Percentiles rank a stretch among this genome's conserved stretches.
Conservation (phyloP, 2,888 invertebrate species). For the Ephialtes manifestator region DNA sequence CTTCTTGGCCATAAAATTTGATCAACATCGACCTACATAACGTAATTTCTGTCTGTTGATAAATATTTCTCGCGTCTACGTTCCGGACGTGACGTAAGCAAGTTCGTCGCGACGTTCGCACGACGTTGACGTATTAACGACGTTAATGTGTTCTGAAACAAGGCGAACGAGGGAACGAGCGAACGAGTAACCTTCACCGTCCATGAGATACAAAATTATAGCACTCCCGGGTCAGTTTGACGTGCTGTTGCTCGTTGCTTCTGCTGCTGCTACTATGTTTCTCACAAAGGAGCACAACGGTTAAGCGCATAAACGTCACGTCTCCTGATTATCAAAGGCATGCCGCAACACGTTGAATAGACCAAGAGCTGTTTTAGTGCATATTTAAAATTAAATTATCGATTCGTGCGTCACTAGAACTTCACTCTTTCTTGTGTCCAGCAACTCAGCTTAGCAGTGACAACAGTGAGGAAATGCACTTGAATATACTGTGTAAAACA, state of each 20-base stretch:
- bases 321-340: slow-evolving; percentile 41
- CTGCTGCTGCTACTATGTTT: slow-evolving; percentile 1
- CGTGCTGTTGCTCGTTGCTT: slow-evolving; percentile 3
- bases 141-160: slow-evolving; percentile 34
- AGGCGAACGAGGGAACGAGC: slow-evolving; percentile 24
- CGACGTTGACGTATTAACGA: slow-evolving; percentile 36
- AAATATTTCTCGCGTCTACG: not conserved
- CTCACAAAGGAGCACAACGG: slow-evolving; percentile 13
- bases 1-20: not conserved
- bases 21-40: slow-evolving; percentile 1
- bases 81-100: not conserved
- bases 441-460: not conserved
- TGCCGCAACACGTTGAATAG: slow-evolving; percentile 1
- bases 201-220: slow-evolving; percentile 15
- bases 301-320: slow-evolving; percentile 31
- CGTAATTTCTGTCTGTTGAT: not conserved
- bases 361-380: slow-evolving; percentile 24
- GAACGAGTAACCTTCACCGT: slow-evolving; percentile 7
- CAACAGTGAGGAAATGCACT: not conserved
- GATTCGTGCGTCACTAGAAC: not conserved
- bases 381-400: slow-evolving; percentile 43
- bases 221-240: slow-evolving; percentile 31
- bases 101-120: slow-evolving; percentile 11
- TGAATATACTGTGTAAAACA: not conserved
- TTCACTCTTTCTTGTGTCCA: slow-evolving; percentile 4